Percentiles rank a stretch among this genome's conserved stretches.
Conservation (phyloP, 2,797 vertebrate species). For the Sphenopsis melanotis region DNA sequence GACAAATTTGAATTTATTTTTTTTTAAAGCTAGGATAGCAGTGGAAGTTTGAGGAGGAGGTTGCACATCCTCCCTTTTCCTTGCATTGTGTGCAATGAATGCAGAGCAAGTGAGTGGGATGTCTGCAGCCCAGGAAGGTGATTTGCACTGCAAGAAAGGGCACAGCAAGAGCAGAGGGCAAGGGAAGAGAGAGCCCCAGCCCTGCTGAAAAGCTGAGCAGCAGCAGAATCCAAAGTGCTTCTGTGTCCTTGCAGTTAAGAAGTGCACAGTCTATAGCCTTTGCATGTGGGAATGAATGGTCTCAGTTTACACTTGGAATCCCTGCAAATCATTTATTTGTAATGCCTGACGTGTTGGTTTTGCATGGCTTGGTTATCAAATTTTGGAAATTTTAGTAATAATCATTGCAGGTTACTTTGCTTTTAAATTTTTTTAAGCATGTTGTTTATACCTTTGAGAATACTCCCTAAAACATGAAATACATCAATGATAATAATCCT, state of each 20-base stretch:
- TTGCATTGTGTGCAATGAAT: neutral
- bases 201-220: neutral
- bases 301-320: neutral
- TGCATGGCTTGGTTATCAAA: neutral
- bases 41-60: neutral
- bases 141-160: neutral
- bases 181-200: neutral
- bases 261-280: neutral
- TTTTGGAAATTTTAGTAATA: neutral
- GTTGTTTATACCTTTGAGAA: neutral
- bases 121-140: neutral
- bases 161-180: neutral
- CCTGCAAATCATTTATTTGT: neutral
- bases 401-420: neutral
- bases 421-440: neutral
- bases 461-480: neutral
- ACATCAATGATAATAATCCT: neutral
- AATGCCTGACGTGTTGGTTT: neutral
- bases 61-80: neutral
- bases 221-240: neutral
- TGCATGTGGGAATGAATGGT: neutral
- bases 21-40: neutral
- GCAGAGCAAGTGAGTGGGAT: neutral
- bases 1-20: accelerated
- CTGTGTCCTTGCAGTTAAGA: neutral